Evolutionary conservation across 2,888 invertebrate species (phyloP), one percentile per base, ranked within the genome.

Genomic region (Gasteruption jaculator): DNA sequence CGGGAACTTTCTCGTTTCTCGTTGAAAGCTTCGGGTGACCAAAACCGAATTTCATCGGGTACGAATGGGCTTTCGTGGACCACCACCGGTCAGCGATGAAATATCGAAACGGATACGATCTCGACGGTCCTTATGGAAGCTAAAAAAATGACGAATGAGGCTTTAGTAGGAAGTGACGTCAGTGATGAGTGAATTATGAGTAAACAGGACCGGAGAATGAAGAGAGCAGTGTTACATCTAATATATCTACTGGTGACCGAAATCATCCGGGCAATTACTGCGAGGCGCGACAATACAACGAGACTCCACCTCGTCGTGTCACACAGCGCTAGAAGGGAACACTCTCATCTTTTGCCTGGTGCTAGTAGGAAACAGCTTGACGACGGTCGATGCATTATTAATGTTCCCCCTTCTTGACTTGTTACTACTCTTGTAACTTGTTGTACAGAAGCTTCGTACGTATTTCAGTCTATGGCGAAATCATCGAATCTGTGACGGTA

Each of bases 111-210:
- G 8, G 11, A 24, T n/a, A n/a, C n/a, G n/a, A n/a, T n/a, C n/a
- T n/a, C n/a, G n/a, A n/a, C n/a, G n/a, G n/a, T n/a, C n/a, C n/a
- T n/a, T n/a, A n/a, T n/a, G n/a, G n/a, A n/a, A n/a, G 50, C 53
- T 56, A 50, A 52, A 56, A 56, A 56, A 56, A 56, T 49, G 48
- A 38, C 48, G 45, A 34, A 46, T 54, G 49, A 49, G 41, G 49
- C 55, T 60, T 62, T 58, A 63, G 63, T 59, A 65, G 67, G 67
- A 67, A 65, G 58, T 65, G 64, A 65, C 65, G 61, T 66, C 60
- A 63, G 49, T 20, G 14, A 26, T 24, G 11, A 21, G 20, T 11
- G 29, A 10, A 27, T 21, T 15, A n/a, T n/a, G 38, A 30, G 38
- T 29, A 27, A 24, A 24, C 5, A n/a, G n/a, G n/a, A n/a, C n/a